Base-by-base conservation (phyloP, 2,888 invertebrate genomes). In the Listrodromus nycthemerus region DNA sequence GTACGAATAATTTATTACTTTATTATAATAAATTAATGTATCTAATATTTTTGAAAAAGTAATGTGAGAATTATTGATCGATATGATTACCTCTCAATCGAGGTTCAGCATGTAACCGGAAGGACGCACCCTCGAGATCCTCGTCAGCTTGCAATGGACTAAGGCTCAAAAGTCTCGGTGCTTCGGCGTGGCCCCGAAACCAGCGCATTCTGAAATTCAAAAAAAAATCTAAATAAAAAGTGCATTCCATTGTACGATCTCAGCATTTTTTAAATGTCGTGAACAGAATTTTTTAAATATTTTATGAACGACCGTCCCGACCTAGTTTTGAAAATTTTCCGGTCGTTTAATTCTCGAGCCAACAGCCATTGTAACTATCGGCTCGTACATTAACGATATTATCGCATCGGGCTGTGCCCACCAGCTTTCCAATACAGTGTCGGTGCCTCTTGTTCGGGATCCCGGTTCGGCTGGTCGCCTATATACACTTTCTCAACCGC, bases 101-200 rank as follows among this genome's bases (percentile, higher is more conserved):
- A 80, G 92, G 89, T 79, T 91, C 83, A 41, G 90, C 88, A 87
- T 90, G 91, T 83, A 91, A 90, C 84, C 91, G 91, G 78, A 92
- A 88, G 80, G 92, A 90, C 80, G 91, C 89, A 78, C 90, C 90
- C 87, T 92, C 91, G 88, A 89, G 91, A 86, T 92, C 92, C 88
- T 92, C 93, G 84, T 93, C 93, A 83, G 92, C 92, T 87, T 94
- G 92, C 79, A 95, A 91, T 50, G 96, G 96, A 86, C 96, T 96
- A 85, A 96, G 94, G 93, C 96, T 96, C 86, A 96, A 94, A 91
- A 96, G 95, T 93, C 96, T 95, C 89, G 96, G 96, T 92, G 96
- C 96, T 91, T 95, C 95, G 88, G 94, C 93, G 90, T 95, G 95
- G 93, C 94, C 94, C 85, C 95, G 95, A 94, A 96, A 96, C 96